phyloP scores from a whole-genome alignment of 2,113 vertebrate species.

The Dipodomys stephensi region DNA sequence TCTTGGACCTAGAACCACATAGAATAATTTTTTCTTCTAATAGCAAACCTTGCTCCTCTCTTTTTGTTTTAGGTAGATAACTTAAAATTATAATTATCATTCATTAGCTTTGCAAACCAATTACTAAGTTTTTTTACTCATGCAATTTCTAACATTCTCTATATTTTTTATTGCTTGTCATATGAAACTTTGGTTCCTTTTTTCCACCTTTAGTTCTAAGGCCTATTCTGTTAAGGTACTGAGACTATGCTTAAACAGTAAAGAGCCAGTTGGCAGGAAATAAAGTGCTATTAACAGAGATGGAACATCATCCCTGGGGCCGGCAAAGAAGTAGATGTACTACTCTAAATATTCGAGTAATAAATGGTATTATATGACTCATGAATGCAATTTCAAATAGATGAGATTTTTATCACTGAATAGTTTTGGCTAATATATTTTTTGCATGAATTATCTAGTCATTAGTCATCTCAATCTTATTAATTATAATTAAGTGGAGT shows the following conservation, averaged over 20 bases:
- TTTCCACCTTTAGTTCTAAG: not conserved
- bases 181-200: not conserved
- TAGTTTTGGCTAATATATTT: not conserved
- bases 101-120: not conserved
- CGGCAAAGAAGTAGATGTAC: not conserved
- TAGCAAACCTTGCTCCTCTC: not conserved
- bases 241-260: not conserved
- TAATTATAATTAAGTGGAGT: not conserved
- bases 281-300: not conserved
- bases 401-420: constrained; percentile 5
- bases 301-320: not conserved
- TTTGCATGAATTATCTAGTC: constrained; percentile 18
- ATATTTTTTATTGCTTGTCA: not conserved
- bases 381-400: constrained; percentile 1
- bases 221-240: not conserved
- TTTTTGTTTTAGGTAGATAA: not conserved
- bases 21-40: not conserved
- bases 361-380: not conserved
- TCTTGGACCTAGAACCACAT: not conserved
- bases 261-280: constrained; percentile 41
- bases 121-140: not conserved
- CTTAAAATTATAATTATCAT: constrained; percentile 3
- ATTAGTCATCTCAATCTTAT: not conserved
- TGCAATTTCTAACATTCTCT: not conserved
- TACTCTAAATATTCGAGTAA: constrained; percentile 3